Conservation (phyloP, 2,888 invertebrate species). For the Theretra japonica region DNA sequence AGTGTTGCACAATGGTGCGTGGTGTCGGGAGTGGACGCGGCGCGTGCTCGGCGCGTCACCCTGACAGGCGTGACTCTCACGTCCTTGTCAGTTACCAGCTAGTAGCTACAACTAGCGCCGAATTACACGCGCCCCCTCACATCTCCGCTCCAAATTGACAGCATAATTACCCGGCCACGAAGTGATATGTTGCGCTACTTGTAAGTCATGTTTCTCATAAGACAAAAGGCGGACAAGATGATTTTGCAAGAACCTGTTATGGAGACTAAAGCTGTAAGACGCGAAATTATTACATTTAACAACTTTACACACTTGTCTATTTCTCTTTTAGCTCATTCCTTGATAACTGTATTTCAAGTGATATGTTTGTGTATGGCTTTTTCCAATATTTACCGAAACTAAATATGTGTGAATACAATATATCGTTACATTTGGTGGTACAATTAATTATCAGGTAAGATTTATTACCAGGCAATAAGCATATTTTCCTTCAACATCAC, state of each 20-base stretch:
- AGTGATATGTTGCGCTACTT: not conserved
- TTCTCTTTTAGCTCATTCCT: too few species aligned
- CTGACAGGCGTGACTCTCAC: slow-evolving; percentile 63
- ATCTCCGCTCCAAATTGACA: slow-evolving; percentile 22
- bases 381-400: too few species aligned
- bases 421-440: too few species aligned
- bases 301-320: too few species aligned
- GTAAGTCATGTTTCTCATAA: not conserved
- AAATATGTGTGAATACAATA: too few species aligned
- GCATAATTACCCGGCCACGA: slow-evolving; percentile 15
- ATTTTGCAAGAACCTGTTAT: slow-evolving; percentile 6
- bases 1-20: slow-evolving; percentile 61
- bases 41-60: slow-evolving; percentile 67
- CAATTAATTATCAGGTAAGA: too few species aligned
- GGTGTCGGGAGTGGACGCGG: slow-evolving; percentile 61
- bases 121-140: slow-evolving; percentile 25
- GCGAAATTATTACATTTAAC: too few species aligned
- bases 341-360: too few species aligned
- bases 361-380: too few species aligned
- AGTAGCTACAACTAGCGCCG: slow-evolving; percentile 26
- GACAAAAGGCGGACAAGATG: not conserved
- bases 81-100: slow-evolving; percentile 59
- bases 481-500: too few species aligned
- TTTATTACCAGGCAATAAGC: too few species aligned
- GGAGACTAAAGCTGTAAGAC: not conserved